Conservation (phyloP, 2,113 vertebrate genomes). For the Ptilorrhoa leucosticta region DNA sequence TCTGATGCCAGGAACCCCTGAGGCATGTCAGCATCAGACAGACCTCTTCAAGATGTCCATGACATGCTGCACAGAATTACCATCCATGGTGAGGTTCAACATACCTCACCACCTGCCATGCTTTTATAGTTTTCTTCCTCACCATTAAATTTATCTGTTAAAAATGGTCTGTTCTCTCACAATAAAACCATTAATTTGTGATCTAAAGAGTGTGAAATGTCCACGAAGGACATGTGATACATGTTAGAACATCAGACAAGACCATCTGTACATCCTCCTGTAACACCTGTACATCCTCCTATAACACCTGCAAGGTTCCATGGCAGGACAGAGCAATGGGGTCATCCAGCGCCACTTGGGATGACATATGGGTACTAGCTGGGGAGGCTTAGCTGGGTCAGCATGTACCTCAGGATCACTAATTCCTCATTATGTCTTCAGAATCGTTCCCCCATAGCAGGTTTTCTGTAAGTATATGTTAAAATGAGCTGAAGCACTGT, state of each 20-base stretch:
- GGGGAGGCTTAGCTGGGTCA: not conserved
- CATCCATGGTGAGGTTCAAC: not conserved
- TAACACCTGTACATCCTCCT: not conserved
- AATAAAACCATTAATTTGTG: not conserved
- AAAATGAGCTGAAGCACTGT: not conserved
- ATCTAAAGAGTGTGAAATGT: not conserved
- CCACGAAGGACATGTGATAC: not conserved
- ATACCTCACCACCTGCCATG: not conserved
- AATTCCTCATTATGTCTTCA: not conserved
- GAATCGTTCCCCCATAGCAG: not conserved
- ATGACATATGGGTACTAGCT: not conserved
- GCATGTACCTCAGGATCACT: not conserved
- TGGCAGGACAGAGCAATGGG: rapidly evolving
- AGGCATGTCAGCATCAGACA: not conserved
- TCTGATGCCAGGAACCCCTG: not conserved
- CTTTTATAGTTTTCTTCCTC: not conserved
- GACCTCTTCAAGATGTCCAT: not conserved
- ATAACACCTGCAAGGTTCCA: not conserved
- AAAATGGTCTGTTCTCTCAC: not conserved
- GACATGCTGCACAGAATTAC: not conserved
- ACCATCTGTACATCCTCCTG: not conserved
- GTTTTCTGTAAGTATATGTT: not conserved
- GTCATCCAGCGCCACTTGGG: not conserved
- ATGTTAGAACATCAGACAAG: not conserved
- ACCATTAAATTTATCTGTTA: not conserved